Evolutionary conservation across 2,888 invertebrate species (phyloP).

Genomic region (Macrosoma leucophasiata): DNA sequence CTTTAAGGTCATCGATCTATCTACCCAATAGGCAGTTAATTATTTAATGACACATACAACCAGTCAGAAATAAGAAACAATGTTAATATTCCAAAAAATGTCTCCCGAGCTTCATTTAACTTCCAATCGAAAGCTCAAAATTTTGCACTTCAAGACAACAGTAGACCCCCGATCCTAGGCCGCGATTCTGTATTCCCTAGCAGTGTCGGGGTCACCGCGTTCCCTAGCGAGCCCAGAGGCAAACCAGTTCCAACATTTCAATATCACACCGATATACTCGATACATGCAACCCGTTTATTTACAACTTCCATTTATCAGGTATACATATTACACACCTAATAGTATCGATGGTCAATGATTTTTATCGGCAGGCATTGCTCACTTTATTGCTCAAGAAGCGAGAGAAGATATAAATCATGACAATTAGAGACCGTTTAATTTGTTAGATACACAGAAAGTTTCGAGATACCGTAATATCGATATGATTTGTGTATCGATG

Average conservation of each 20-base stretch:
- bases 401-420: too few species aligned
- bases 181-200: conserved; percentile 59
- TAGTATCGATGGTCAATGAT: conserved; percentile 11
- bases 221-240: conserved; percentile 47
- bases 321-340: conserved; percentile 17
- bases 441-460: too few species aligned
- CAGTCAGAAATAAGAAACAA: too few species aligned
- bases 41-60: too few species aligned
- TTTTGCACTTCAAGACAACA: conserved; percentile 10
- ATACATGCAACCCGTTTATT: conserved; percentile 53
- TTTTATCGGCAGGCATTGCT: too few species aligned
- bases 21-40: too few species aligned
- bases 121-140: conserved; percentile 7
- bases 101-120: background rate
- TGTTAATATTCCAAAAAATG: too few species aligned
- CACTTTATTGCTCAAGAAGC: too few species aligned
- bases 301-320: conserved; percentile 39
- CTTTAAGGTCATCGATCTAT: too few species aligned
- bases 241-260: conserved; percentile 71
- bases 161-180: conserved; percentile 55
- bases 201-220: conserved; percentile 62
- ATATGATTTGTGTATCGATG: too few species aligned
- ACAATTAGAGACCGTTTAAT: too few species aligned
- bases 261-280: conserved; percentile 61
- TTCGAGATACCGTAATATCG: too few species aligned